These are phyloP conservation scores for Virgularia gustaviana DNA, from an alignment of 92 coral and sea anemone genomes.

Conservation along the genomic window DNA sequence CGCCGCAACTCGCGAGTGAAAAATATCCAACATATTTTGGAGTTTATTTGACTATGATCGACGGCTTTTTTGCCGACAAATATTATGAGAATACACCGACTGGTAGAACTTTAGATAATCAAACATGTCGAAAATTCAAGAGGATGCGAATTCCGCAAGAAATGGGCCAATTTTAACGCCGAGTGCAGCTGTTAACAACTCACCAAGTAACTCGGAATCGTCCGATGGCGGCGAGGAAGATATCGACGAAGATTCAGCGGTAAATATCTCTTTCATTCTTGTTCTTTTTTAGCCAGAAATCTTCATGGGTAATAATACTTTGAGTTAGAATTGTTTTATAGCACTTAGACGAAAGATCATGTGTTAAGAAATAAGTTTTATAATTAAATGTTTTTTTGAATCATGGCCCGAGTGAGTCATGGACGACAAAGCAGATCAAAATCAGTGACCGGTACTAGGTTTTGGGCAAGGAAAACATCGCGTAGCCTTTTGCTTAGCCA, in stretches of 20 bases:
- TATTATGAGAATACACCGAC: conserved; percentile 12
- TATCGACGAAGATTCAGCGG: conserved; percentile 90
- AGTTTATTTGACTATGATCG: not conserved
- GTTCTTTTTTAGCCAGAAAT: too few species aligned
- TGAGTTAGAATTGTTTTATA: too few species aligned
- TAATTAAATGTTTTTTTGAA: too few species aligned
- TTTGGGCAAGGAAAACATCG: too few species aligned
- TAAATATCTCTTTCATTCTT: conserved; percentile 57
- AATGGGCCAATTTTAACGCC: conserved; percentile 15
- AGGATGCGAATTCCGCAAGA: conserved; percentile 19
- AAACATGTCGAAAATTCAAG: conserved; percentile 28
- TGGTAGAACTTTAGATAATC: not conserved
- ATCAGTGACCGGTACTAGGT: too few species aligned
- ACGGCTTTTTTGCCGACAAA: not conserved
- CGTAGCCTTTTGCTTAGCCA: too few species aligned
- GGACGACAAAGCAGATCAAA: too few species aligned
- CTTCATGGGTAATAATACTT: too few species aligned
- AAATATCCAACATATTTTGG: conserved; percentile 11
- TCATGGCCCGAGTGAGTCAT: too few species aligned
- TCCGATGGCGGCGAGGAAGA: conserved; percentile 94
- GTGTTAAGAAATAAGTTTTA: too few species aligned
- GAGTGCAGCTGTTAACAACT: not conserved
- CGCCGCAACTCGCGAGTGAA: conserved; percentile 21
- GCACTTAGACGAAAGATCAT: too few species aligned
- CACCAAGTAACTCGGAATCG: conserved; percentile 88